These are phyloP conservation scores for Trypoxylus dichotomus DNA, from an alignment of 1,140 invertebrate species.

Conservation along the genomic window DNA sequence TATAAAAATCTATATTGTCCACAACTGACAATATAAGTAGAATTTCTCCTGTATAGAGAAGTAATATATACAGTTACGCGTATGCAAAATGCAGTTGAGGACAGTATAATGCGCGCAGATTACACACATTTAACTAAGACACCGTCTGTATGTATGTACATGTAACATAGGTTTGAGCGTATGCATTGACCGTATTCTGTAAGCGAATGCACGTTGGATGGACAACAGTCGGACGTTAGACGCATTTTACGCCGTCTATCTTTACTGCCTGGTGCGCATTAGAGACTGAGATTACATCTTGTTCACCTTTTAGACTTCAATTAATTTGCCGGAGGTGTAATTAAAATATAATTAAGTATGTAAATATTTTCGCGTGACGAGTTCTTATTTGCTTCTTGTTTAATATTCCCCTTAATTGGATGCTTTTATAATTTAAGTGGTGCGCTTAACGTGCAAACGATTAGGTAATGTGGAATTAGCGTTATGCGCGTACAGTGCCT, in stretches of 20 bases:
- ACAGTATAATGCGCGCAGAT: too few species aligned
- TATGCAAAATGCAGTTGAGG: too few species aligned
- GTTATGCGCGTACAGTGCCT: neutral
- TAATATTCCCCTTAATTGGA: conserved; percentile 17
- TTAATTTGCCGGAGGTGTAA: neutral
- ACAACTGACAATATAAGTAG: too few species aligned
- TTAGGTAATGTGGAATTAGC: neutral
- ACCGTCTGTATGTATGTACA: neutral
- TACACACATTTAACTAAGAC: too few species aligned
- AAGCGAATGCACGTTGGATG: neutral
- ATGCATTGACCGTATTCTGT: neutral
- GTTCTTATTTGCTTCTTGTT: conserved; percentile 12
- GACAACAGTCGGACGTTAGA: neutral
- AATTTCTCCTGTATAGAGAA: too few species aligned
- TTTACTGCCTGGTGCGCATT: neutral
- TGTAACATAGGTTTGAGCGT: neutral
- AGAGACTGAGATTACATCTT: neutral
- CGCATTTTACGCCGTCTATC: neutral
- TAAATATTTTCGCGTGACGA: conserved; percentile 22
- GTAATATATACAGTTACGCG: too few species aligned
- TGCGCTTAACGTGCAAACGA: conserved; percentile 1
- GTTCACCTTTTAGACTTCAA: conserved; percentile 21
- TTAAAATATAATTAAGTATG: conserved; percentile 25
- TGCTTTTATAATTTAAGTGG: conserved; percentile 18
- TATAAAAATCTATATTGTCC: too few species aligned